Conservation (phyloP, 2,113 vertebrate species). For the Rousettus leschenaultii region DNA sequence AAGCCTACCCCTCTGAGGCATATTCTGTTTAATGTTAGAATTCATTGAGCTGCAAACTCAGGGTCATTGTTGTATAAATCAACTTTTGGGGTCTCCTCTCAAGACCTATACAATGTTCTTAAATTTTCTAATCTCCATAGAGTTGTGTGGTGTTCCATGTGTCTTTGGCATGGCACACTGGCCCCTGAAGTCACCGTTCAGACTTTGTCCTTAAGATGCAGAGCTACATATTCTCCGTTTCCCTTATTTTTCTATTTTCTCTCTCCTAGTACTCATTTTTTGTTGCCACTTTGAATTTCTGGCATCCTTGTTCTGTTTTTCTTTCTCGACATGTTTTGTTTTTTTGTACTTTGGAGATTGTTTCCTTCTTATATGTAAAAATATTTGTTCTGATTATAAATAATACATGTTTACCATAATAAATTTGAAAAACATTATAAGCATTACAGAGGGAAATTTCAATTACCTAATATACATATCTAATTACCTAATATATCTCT, state of each 20-base stretch:
- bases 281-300: constrained; percentile 19
- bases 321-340: neutral
- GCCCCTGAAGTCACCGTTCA: neutral
- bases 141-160: neutral
- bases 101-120: neutral
- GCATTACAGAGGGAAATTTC: neutral
- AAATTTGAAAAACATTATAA: neutral
- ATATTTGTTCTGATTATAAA: neutral
- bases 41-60: neutral
- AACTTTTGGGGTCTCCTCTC: neutral
- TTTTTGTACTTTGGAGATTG: neutral
- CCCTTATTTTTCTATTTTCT: neutral
- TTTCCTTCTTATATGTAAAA: neutral
- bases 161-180: neutral
- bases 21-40: neutral
- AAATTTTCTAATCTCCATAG: neutral
- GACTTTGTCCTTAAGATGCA: neutral
- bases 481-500: neutral
- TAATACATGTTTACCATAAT: neutral
- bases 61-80: neutral
- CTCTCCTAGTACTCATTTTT: neutral
- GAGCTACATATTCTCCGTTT: neutral
- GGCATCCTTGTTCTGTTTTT: neutral
- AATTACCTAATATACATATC: neutral
- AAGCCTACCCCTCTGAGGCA: neutral